These are phyloP conservation scores for Ondatra zibethicus DNA, from an alignment of 2,113 vertebrate genomes.

Conservation along the genomic window DNA sequence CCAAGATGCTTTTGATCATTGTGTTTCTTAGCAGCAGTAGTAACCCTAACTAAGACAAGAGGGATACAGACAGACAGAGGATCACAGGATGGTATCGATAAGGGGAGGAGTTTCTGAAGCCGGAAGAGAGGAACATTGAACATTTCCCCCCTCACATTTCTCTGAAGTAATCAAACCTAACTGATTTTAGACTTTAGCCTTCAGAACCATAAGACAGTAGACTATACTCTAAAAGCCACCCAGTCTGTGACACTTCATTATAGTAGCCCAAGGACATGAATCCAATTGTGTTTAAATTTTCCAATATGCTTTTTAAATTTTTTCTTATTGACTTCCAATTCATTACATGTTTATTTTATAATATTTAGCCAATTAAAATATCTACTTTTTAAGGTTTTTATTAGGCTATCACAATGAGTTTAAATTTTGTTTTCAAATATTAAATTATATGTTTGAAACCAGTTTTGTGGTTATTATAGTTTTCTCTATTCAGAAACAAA, in stretches of 20 bases:
- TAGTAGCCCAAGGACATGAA: neutral
- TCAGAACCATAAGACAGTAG: neutral
- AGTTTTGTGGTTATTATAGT: neutral
- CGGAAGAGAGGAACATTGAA: neutral
- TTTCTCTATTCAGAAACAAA: conserved; percentile 6
- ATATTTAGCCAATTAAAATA: conserved; percentile 4
- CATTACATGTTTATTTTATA: neutral
- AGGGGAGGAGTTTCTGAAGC: neutral
- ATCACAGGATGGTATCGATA: neutral
- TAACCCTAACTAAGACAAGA: neutral
- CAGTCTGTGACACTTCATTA: neutral
- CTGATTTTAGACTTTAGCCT: neutral
- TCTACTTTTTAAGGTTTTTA: neutral
- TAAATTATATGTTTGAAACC: neutral
- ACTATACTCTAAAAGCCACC: neutral
- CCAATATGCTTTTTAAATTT: neutral
- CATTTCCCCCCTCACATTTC: neutral
- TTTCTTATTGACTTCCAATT: neutral
- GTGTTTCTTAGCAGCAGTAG: no score
- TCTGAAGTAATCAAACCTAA: neutral
- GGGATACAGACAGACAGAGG: neutral
- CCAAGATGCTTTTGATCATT: neutral
- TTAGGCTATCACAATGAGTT: neutral
- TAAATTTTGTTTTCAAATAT: neutral
- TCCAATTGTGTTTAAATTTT: neutral